Percentiles rank a stretch among this genome's conserved stretches.
Conservation (phyloP, 2,797 vertebrate genomes). For the Lacerta agilis region DNA sequence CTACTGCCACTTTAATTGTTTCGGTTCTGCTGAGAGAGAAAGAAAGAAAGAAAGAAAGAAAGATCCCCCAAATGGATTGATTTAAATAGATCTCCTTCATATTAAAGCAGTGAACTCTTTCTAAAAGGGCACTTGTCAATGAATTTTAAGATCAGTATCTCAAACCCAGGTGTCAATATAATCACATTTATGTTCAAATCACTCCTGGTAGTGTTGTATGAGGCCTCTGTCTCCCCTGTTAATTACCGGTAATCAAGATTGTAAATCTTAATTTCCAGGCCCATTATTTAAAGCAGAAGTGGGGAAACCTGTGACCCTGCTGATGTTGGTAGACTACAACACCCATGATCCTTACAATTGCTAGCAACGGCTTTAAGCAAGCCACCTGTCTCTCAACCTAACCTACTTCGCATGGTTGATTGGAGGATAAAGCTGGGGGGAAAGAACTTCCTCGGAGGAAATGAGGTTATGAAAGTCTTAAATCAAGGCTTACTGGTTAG, state of each 20-base stretch:
- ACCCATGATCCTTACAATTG: neutral
- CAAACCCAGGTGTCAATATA: neutral
- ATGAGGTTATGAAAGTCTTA: no score
- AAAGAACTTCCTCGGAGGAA: no score
- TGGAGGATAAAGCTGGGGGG: no score
- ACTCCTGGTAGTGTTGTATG: neutral
- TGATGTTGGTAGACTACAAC: neutral
- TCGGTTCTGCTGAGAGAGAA: neutral
- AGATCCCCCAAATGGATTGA: neutral
- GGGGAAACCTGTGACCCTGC: neutral
- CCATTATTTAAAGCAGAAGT: neutral
- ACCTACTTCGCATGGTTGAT: neutral
- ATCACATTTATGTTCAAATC: neutral
- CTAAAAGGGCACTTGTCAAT: neutral
- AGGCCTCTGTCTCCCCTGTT: neutral
- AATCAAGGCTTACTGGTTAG: no score
- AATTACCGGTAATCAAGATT: neutral
- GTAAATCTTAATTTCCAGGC: neutral
- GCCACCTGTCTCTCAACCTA: neutral
- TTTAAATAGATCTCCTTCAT: neutral
- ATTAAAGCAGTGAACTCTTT: conserved; percentile 20
- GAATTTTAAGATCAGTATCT: conserved; percentile 15
- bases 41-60: neutral
- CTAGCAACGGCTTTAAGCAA: no score
- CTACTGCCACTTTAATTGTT: neutral